Conservation (phyloP, 92 coral and sea anemone genomes). For the Bergia sp. region DNA sequence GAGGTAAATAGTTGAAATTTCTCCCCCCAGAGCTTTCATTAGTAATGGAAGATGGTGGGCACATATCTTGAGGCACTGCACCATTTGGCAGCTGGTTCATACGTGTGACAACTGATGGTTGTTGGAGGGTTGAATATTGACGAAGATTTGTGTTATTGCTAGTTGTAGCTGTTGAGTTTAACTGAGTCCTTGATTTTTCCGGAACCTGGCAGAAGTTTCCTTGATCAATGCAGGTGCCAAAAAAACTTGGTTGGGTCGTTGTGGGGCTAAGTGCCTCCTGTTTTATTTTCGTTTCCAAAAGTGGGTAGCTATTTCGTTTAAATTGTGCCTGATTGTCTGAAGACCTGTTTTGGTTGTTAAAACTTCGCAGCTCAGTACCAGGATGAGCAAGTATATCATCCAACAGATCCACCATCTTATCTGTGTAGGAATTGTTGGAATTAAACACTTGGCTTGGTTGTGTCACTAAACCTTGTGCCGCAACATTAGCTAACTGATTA, state of each 20-base stretch:
- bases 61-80: neutral
- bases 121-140: neutral
- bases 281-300: conserved; percentile 28
- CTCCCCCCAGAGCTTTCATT: conserved; percentile 15
- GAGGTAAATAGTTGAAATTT: neutral
- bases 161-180: neutral
- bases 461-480: neutral
- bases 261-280: conserved; percentile 31
- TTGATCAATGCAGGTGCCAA: neutral
- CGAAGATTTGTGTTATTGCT: neutral
- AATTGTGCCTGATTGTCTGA: conserved; percentile 17
- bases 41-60: neutral
- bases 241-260: conserved; percentile 20
- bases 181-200: neutral
- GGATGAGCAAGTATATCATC: conserved; percentile 37
- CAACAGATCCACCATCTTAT: conserved; percentile 31
- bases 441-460: neutral
- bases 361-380: neutral
- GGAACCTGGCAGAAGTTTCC: conserved; percentile 11
- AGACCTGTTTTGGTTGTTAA: conserved; percentile 19
- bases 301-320: conserved; percentile 7
- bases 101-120: neutral
- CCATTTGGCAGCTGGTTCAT: neutral
- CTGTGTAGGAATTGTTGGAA: conserved; percentile 15
- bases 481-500: conserved; percentile 4